phyloP scores from a whole-genome alignment of 2,797 vertebrate genomes.

The Echeneis naucrates region DNA sequence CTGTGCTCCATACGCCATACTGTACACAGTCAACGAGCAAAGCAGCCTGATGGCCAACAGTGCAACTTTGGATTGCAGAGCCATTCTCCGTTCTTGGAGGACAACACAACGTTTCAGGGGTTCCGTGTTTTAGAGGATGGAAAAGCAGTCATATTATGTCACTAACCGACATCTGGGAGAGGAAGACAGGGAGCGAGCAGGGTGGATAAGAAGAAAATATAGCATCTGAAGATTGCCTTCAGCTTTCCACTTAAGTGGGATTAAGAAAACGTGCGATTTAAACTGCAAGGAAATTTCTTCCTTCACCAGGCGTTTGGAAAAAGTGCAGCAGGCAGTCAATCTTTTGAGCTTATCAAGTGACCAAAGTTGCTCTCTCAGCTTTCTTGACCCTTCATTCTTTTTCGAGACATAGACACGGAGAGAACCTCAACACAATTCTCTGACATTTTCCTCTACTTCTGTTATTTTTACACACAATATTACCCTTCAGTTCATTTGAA shows the following conservation, averaged over 20 bases:
- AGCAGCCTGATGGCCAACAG: constrained; percentile 19
- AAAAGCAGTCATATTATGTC: constrained; percentile 72
- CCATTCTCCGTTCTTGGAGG: constrained; percentile 32
- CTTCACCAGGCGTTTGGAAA: constrained; percentile 52
- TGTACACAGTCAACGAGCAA: constrained; percentile 34
- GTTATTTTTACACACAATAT: constrained; percentile 46
- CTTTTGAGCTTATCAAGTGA: constrained; percentile 74
- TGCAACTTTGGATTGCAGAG: constrained; percentile 26
- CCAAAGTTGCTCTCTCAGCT: constrained; percentile 70
- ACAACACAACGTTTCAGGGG: constrained; percentile 40
- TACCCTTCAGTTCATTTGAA: constrained; percentile 33
- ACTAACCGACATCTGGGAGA: constrained; percentile 59
- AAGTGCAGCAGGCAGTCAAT: constrained; percentile 70
- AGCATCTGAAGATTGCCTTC: constrained; percentile 71
- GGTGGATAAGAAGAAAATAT: constrained; percentile 51
- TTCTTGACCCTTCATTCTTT: constrained; percentile 36
- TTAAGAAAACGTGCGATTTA: constrained; percentile 80
- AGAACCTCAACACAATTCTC: constrained; percentile 27
- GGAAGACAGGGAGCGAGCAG: constrained; percentile 29
- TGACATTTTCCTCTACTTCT: constrained; percentile 17
- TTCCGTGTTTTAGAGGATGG: constrained; percentile 60
- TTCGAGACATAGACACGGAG: constrained; percentile 18
- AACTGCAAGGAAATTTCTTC: constrained; percentile 64
- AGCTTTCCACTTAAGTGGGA: constrained; percentile 73
- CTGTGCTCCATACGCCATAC: constrained; percentile 29